Evolutionary conservation across 2,888 invertebrate genomes (phyloP), one percentile per base, ranked within the genome.

Genomic region (Steinernema scapterisci): DNA sequence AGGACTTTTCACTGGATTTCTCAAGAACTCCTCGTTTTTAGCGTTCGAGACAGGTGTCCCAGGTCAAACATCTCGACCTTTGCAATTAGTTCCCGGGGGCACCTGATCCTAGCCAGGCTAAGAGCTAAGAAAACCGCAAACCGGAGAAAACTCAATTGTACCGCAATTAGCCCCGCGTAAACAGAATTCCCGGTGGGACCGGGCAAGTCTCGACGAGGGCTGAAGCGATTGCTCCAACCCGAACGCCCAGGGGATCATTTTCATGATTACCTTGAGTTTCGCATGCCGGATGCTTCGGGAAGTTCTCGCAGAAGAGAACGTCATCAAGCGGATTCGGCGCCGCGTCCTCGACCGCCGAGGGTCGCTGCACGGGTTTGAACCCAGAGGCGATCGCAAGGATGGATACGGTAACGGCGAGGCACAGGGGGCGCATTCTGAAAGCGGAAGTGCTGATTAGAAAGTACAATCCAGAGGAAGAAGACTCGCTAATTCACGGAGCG

Each of bases 361-460:
- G 48, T 13, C 63, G 63, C 63, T 63, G 31, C 31, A 63, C 63
- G 5, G 63, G 63, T 27, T 27, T 63, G 16, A 63, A 31, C 27
- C 63, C 31, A 13, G 31, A 31, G 19, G 63, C 63, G 63, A 31
- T 27, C 31, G 63, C 63, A 2, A 31, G 27, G n/a, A 63, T 5
- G 63, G 16, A 25, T 63, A 63, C 63, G 63, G 63, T 63, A 63
- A 63, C 25, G 63, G 63, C 63, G 19, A 63, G 63, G 6, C 31
- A 63, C 27, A 63, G 19, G 27, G 63, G 27, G 25, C 63, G 63
- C 63, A 63, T 63, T 27, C 63, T 63, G 63, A 63, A 63, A 63
- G 1, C 19, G 23, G 23, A 54, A 19, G 31, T 16, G 16, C 23
- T 27, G 63, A 63, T 11, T 16, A n/a, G 13, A 48, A 16, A 19